These are phyloP conservation scores for Hafferia zeledoni DNA, from an alignment of 2,797 vertebrate species.

Conservation along the genomic window DNA sequence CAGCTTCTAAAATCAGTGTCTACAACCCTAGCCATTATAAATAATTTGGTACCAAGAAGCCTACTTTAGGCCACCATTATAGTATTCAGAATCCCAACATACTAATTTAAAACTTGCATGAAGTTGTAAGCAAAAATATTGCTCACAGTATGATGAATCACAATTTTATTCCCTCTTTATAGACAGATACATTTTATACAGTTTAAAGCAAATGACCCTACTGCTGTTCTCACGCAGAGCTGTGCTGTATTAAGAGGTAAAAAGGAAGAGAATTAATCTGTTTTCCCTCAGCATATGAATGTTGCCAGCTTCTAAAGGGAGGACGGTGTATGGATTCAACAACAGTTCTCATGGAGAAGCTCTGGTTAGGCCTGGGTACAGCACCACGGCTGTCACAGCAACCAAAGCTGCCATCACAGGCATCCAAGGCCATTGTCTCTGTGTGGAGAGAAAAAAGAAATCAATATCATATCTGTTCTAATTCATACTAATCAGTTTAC, in stretches of 20 bases:
- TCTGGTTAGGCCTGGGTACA: conserved; percentile 95
- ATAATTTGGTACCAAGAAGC: conserved; percentile 85
- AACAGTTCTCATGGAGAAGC: conserved; percentile 88
- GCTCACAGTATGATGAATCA: conserved; percentile 89
- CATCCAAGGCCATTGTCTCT: conserved; percentile 98
- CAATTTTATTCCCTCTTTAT: conserved; percentile 92
- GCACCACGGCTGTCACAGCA: conserved; percentile 92
- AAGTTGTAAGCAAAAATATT: conserved; percentile 85
- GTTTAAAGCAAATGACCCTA: conserved; percentile 88
- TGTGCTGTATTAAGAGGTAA: conserved; percentile 84
- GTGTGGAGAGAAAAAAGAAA: conserved; percentile 80
- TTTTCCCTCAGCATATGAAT: conserved; percentile 79
- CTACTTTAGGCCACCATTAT: conserved; percentile 84
- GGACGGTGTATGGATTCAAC: conserved; percentile 81
- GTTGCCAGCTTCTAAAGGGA: conserved; percentile 83
- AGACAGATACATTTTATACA: conserved; percentile 97
- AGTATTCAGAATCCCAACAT: conserved; percentile 81
- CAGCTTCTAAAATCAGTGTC: conserved; percentile 77
- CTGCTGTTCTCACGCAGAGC: conserved; percentile 81
- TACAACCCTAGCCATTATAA: conserved; percentile 80
- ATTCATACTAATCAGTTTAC: conserved; percentile 60
- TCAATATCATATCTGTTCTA: conserved; percentile 77
- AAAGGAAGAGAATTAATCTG: conserved; percentile 82
- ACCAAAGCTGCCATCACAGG: conserved; percentile 96
- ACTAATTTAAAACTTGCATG: conserved; percentile 85